Base-by-base conservation (phyloP, 2,797 vertebrate species). In the Lepus townsendii region DNA sequence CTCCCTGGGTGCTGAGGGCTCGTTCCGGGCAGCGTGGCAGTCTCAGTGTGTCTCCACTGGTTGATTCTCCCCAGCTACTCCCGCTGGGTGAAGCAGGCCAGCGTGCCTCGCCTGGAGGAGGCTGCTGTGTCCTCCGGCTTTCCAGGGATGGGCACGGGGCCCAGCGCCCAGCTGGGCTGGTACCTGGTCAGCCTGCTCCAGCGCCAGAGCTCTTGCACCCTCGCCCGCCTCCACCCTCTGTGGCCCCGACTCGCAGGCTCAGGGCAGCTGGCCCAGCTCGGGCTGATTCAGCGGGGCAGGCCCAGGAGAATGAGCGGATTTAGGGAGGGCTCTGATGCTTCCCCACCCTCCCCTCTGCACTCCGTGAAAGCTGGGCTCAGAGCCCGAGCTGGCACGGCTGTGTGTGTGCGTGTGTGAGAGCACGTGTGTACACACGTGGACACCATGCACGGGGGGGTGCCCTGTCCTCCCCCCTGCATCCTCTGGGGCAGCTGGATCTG, bases 401-500 rank as follows among this genome's bases (percentile, higher is more conserved):
- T n/a, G 17, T 17, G 16, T 26, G 62, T 10, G 4, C 10, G 1
- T 20, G 50, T 11, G 26, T 52, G 73, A 12, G 60, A 24, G 52
- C 71, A 92, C 30, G 2, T 88, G 93, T 32, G 47, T 14, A 11
- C 20, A 38, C 84, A 73, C 14, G 47, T 87, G 95, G 87, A 66
- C 26, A 17, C 3, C 1, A 26, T 72, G 8, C 54, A 38, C 26
- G 2, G 90, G 82, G 50, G 47, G 91, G 83, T 42, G 62, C 65
- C 65, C 73, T 47, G 47, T n/a, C 30, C 82, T 76, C 88, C 42
- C 90, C 77, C 27, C 0, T 5, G 62, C 78, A n/a, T 78, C 79
- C 94, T 93, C 66, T 78, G 68, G 90, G 91, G 90, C 91, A 96
- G 89, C 95, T 96, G 91, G 91, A 86, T 90, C 85, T 89, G 86